Evolutionary conservation across 2,797 vertebrate genomes (phyloP).

Genomic region (Synanceia verrucosa): DNA sequence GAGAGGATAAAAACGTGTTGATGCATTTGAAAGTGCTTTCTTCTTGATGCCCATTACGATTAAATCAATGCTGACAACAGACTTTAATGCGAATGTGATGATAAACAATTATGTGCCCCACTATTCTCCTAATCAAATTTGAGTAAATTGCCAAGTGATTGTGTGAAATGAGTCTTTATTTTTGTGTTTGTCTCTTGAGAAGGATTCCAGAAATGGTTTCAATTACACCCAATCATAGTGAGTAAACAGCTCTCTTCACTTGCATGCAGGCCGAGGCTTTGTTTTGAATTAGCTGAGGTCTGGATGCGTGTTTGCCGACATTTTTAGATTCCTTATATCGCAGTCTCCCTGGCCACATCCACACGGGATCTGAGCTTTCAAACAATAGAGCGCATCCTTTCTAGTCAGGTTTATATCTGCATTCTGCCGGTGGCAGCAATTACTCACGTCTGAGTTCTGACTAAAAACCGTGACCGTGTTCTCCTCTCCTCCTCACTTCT

Average conservation of each 20-base stretch:
- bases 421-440: constrained; percentile 67
- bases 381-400: constrained; percentile 49
- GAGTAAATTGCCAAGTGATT: constrained; percentile 21
- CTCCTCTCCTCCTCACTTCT: constrained; percentile 48
- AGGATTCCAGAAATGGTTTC: constrained; percentile 22
- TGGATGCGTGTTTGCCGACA: not conserved
- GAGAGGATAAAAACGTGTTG: not conserved
- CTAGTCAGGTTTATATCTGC: constrained; percentile 46
- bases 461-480: constrained; percentile 63
- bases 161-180: constrained; percentile 19
- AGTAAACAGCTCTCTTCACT: constrained; percentile 16
- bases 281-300: constrained; percentile 26
- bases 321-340: constrained; percentile 15
- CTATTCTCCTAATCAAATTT: constrained; percentile 23
- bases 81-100: constrained; percentile 10
- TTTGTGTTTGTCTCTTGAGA: not conserved
- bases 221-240: constrained; percentile 1
- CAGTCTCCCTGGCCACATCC: constrained; percentile 16
- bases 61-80: constrained; percentile 13
- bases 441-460: constrained; percentile 68
- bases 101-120: constrained; percentile 14
- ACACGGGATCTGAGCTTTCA: constrained; percentile 19
- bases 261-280: constrained; percentile 10
- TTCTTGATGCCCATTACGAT: constrained; percentile 12
- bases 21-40: not conserved